These are phyloP conservation scores for Parnassius apollo DNA, from an alignment of 2,888 invertebrate species.

Conservation along the genomic window DNA sequence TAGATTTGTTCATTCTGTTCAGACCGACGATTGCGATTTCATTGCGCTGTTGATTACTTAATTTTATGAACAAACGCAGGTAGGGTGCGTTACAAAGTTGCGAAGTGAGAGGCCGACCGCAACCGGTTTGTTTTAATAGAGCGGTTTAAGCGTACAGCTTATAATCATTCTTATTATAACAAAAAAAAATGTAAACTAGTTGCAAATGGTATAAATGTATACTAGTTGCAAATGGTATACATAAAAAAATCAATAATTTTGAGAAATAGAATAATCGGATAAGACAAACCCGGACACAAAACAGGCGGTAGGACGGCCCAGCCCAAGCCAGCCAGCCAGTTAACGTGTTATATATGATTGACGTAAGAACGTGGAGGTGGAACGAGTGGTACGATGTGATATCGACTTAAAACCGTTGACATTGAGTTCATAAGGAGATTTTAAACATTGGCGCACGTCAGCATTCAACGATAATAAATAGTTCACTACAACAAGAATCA, in stretches of 20 bases:
- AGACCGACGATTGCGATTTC: slow-evolving; percentile 58
- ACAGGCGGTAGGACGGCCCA: slow-evolving; percentile 63
- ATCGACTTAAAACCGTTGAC: slow-evolving; percentile 53
- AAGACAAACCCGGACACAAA: slow-evolving; percentile 75
- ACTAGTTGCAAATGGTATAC: background rate
- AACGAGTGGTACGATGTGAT: slow-evolving; percentile 50
- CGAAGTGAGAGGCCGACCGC: slow-evolving; percentile 76
- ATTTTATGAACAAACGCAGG: slow-evolving; percentile 70
- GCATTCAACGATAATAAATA: slow-evolving; percentile 74
- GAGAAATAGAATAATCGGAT: slow-evolving; percentile 46
- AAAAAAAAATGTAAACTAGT: background rate
- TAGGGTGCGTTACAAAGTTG: slow-evolving; percentile 66
- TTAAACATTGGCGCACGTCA: slow-evolving; percentile 59
- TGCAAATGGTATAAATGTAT: background rate
- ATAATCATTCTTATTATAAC: slow-evolving; percentile 10
- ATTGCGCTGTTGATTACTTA: slow-evolving; percentile 76
- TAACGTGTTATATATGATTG: slow-evolving; percentile 76
- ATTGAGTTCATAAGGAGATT: slow-evolving; percentile 49
- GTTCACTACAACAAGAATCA: slow-evolving; percentile 73
- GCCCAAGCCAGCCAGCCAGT: slow-evolving; percentile 53
- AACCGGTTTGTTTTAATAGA: slow-evolving; percentile 75
- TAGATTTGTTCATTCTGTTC: slow-evolving; percentile 63
- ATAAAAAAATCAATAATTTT: slow-evolving; percentile 39
- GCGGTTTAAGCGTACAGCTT: slow-evolving; percentile 60
- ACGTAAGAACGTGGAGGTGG: slow-evolving; percentile 75